phyloP scores from a whole-genome alignment of 2,113 vertebrate genomes.

The Leucoraja erinaceus region DNA sequence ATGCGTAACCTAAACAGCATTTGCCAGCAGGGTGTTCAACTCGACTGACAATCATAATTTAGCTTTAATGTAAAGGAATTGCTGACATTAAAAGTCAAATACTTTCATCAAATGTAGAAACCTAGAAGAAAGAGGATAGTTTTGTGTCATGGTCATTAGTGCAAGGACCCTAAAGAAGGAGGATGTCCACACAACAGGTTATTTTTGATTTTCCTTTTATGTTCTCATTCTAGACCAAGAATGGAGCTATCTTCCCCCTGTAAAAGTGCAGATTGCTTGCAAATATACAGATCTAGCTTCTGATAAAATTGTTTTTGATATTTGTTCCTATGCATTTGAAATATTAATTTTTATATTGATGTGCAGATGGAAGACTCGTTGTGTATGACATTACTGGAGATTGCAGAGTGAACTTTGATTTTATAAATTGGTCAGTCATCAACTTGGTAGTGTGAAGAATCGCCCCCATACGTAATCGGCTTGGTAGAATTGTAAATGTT shows the following conservation, averaged over 20 bases:
- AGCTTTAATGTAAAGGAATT: constrained; percentile 10
- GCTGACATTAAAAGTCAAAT: neutral
- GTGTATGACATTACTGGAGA: neutral
- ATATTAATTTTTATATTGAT: neutral
- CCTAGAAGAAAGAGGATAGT: neutral
- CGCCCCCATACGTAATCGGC: neutral
- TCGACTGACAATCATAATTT: neutral
- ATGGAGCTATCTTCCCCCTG: neutral
- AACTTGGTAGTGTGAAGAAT: neutral
- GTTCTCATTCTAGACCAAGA: neutral
- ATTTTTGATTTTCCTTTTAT: neutral
- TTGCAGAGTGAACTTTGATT: neutral
- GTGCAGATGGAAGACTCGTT: neutral
- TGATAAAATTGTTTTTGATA: neutral
- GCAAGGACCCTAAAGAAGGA: neutral
- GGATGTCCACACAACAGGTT: neutral
- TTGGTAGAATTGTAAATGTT: no score
- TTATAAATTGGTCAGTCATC: neutral
- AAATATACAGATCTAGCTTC: neutral
- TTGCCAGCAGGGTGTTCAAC: neutral
- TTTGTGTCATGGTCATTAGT: no score
- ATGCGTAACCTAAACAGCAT: neutral
- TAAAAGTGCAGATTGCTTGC: neutral
- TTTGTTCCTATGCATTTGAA: neutral
- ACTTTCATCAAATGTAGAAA: neutral